A percentile compares a stretch with the other conserved stretches of the same genome.
These are phyloP conservation scores for Haliclona indistincta DNA, from an alignment of 37 sponge, comb jelly and placozoan species.

Conservation along the genomic window DNA sequence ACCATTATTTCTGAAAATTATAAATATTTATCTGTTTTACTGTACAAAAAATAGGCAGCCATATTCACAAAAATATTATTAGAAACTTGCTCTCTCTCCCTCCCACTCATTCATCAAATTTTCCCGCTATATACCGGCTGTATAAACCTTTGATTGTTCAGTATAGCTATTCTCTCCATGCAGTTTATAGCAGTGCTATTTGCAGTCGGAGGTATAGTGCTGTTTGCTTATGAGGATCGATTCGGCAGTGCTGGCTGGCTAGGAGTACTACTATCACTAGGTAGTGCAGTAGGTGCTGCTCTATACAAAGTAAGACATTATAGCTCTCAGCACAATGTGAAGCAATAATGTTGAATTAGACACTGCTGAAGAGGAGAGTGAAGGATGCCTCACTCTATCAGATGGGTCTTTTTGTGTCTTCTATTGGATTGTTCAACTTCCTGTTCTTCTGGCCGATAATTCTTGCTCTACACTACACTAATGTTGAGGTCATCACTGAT, in stretches of 20 bases:
- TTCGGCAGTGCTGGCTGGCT: conserved; percentile 56
- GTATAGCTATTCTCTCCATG: no score
- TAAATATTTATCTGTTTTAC: no score
- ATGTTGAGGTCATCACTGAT: conserved; percentile 41
- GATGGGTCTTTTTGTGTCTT: conserved; percentile 79
- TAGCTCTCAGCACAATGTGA: no score
- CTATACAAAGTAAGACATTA: conserved; percentile 75
- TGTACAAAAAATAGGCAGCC: no score
- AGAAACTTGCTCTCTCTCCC: no score
- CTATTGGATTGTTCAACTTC: conserved; percentile 70
- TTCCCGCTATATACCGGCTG: no score
- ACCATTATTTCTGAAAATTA: no score
- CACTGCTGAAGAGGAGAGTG: conserved; percentile 68
- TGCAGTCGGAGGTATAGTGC: conserved; percentile 70
- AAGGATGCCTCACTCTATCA: conserved; percentile 80
- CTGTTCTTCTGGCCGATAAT: conserved; percentile 73
- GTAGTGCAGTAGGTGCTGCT: conserved; percentile 83
- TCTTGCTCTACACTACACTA: conserved; percentile 49
- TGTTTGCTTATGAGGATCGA: conserved; percentile 86
- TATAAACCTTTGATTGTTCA: no score
- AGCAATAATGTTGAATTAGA: no score
- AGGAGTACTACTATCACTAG: conserved; percentile 73
- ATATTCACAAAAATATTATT: no score
- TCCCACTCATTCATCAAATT: no score
- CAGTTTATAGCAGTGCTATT: conserved; percentile 72